Conservation (phyloP, 2,888 invertebrate genomes). For the Trachelus tabidus region DNA sequence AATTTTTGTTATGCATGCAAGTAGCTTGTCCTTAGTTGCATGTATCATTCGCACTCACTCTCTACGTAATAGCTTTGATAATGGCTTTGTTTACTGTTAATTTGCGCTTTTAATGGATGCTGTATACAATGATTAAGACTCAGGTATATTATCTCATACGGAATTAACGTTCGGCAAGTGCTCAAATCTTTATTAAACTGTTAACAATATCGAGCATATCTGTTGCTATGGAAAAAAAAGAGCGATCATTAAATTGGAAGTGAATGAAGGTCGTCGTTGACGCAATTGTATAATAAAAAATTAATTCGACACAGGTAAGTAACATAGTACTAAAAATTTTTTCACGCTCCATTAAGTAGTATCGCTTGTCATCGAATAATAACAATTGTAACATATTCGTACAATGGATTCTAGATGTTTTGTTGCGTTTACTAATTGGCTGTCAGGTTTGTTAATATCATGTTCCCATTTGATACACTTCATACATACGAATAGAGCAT, state of each 20-base stretch:
- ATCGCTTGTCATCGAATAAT: not conserved
- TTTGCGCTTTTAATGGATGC: not conserved
- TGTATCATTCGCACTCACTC: not conserved
- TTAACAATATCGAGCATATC: not conserved
- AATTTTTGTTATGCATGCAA: not conserved
- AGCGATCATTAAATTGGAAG: not conserved
- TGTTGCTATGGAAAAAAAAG: not conserved
- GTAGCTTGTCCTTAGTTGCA: not conserved
- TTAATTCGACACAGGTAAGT: constrained; percentile 16
- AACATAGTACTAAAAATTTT: constrained; percentile 9
- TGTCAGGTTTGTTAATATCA: constrained; percentile 56
- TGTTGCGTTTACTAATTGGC: constrained; percentile 57
- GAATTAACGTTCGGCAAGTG: not conserved
- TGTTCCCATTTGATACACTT: constrained; percentile 28
- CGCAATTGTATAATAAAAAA: not conserved
- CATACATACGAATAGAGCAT: constrained; percentile 13
- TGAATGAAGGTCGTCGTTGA: not conserved
- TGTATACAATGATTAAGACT: not conserved
- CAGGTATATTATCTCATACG: not conserved
- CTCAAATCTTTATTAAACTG: not conserved
- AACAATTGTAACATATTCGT: not conserved
- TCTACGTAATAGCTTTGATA: not conserved
- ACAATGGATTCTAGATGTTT: constrained; percentile 21
- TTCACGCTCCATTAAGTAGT: not conserved
- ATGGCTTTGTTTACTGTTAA: not conserved